Base-by-base conservation (phyloP, 1,140 invertebrate species). In the Mesaphorura yosii region DNA sequence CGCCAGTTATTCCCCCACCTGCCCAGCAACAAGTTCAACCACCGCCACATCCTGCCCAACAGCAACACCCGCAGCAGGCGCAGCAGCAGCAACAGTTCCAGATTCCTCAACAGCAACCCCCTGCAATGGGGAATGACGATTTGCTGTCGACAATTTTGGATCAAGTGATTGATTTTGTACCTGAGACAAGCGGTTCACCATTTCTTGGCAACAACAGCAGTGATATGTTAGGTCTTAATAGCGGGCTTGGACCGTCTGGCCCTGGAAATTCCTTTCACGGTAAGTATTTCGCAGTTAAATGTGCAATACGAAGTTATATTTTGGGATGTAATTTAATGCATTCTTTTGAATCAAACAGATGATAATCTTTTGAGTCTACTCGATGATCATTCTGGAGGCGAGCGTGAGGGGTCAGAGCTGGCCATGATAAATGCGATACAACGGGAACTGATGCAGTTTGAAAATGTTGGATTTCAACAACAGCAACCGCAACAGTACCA, bases 401-500 rank as follows among this genome's bases (percentile, higher is more conserved):
- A 10, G n/a, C 10, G 10, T 34, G 31, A n/a, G n/a, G n/a, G 31
- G 31, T 6, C 5, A 3, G 85, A 88, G 64, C 78, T 83, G 69
- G 88, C 85, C 17, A 59, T 46, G 44, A 93, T 94, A 48, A 86
- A 82, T 65, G 85, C 80, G 10, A 95, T 95, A 65, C 85, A 89
- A 64, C 82, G 87, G 67, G 86, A 85, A 65, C 72, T 95, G 52
- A 93, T 93, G 88, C 83, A 82, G 62, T 82, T 75, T 62, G 79
- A 80, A 68, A 83, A 79, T n/a, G n/a, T n/a, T n/a, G n/a, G n/a
- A n/a, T n/a, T n/a, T n/a, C n/a, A 10, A 50, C 12, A 14, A 40
- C 48, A 22, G 12, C 29, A 7, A 15, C 7, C 22, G 40, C 25
- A 41, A 34, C 53, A 55, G 31, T 41, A 48, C 26, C 27, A 23